phyloP scores from a whole-genome alignment of 2,888 invertebrate genomes.

The Dinocampus coccinellae region DNA sequence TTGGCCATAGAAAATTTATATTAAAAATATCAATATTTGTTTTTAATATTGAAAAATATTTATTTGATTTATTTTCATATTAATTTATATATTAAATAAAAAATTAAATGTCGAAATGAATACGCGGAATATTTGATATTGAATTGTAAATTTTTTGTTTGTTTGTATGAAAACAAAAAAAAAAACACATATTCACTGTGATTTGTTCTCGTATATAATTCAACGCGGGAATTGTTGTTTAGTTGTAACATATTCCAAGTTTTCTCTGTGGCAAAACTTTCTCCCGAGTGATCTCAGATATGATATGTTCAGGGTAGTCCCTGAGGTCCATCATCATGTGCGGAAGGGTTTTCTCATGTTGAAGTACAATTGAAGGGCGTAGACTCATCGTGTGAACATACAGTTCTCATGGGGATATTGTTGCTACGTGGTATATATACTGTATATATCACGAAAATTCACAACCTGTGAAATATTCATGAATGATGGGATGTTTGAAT shows the following conservation, averaged over 20 bases:
- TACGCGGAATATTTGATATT: background rate
- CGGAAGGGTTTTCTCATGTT: constrained; percentile 26
- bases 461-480: background rate
- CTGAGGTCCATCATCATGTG: constrained; percentile 28
- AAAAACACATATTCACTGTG: background rate
- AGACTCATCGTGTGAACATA: constrained; percentile 11
- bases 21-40: background rate
- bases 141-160: background rate
- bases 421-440: background rate
- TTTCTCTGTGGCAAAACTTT: background rate
- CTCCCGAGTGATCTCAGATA: background rate
- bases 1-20: background rate
- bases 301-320: background rate
- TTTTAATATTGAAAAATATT: background rate
- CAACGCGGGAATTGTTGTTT: background rate
- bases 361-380: constrained; percentile 26
- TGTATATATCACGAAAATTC: background rate
- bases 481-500: background rate
- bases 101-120: background rate
- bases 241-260: background rate
- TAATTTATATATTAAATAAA: background rate
- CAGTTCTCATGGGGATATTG: constrained; percentile 1
- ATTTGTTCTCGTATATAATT: background rate
- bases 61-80: background rate
- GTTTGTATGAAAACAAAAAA: background rate